phyloP scores from a whole-genome alignment of 2,888 invertebrate genomes.

The Villa cingulata region DNA sequence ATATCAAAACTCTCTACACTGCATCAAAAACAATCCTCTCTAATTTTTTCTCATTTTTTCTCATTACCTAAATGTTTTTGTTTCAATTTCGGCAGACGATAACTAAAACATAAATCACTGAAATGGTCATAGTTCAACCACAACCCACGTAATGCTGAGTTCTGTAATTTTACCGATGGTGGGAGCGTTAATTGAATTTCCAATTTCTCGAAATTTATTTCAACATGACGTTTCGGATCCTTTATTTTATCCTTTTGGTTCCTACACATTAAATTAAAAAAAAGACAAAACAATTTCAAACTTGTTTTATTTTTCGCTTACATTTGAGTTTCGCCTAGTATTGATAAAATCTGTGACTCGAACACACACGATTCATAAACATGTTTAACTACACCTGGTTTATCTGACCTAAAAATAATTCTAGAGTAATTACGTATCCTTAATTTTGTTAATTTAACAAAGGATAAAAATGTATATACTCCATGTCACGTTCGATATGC shows the following conservation, averaged over 20 bases:
- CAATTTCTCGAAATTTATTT: conserved; percentile 35
- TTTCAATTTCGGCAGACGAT: conserved; percentile 20
- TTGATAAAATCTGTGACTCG: conserved; percentile 31
- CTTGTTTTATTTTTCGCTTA: conserved; percentile 12
- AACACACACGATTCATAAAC: conserved; percentile 30
- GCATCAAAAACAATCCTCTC: too few relatives aligned
- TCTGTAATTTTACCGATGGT: conserved; percentile 31
- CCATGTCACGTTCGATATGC: conserved; percentile 35
- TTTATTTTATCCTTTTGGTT: conserved; percentile 15
- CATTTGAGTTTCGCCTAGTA: conserved; percentile 30
- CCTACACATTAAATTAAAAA: conserved; percentile 4
- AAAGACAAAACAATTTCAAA: background rate
- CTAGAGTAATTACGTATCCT: background rate
- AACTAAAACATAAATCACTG: conserved; percentile 37
- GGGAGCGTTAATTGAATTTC: conserved; percentile 37
- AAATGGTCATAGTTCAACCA: conserved; percentile 43
- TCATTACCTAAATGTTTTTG: conserved; percentile 1
- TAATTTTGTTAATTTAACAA: background rate
- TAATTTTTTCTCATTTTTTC: background rate
- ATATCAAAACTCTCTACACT: too few relatives aligned
- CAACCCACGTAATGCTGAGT: conserved; percentile 37
- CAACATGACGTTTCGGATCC: conserved; percentile 4
- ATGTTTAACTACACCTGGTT: conserved; percentile 29
- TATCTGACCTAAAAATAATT: conserved; percentile 22
- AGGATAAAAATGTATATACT: conserved; percentile 18